These are phyloP conservation scores for Macrostomum cliftonense DNA, from an alignment of 2,888 invertebrate genomes.

Conservation along the genomic window DNA sequence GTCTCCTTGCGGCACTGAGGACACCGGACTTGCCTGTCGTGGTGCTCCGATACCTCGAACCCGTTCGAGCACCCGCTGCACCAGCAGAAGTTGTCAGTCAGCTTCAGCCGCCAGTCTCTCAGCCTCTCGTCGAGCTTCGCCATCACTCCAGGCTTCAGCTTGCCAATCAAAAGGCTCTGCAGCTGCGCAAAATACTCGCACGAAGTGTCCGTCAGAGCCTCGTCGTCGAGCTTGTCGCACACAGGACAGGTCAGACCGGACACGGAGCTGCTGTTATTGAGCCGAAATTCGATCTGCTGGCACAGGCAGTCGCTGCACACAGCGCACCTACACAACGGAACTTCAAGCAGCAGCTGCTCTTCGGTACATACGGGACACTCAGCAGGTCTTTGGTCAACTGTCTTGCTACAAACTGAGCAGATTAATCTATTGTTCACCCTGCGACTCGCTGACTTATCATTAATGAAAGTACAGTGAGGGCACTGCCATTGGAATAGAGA, in stretches of 20 bases:
- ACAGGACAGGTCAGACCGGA: constrained; percentile 76
- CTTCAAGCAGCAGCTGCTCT: constrained; percentile 43
- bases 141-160: constrained; percentile 59
- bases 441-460: too few relatives aligned
- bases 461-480: too few relatives aligned
- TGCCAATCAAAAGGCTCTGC: constrained; percentile 34
- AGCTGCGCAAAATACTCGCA: too few relatives aligned
- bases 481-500: too few relatives aligned
- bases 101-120: constrained; percentile 67
- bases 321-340: constrained; percentile 48
- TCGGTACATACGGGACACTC: too few relatives aligned
- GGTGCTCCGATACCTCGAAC: too few relatives aligned
- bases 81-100: constrained; percentile 85
- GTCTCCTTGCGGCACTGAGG: too few relatives aligned
- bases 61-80: constrained; percentile 46
- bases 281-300: constrained; percentile 72
- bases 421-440: too few relatives aligned
- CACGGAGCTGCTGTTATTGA: constrained; percentile 61
- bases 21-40: too few relatives aligned
- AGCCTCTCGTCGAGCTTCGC: constrained; percentile 77
- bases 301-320: constrained; percentile 60
- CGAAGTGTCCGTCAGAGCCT: constrained; percentile 54
- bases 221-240: constrained; percentile 61
- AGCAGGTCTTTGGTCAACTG: too few relatives aligned
- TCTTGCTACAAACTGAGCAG: too few relatives aligned